These are phyloP conservation scores for Darevskia mixta DNA, from an alignment of 2,797 vertebrate genomes.

Conservation along the genomic window DNA sequence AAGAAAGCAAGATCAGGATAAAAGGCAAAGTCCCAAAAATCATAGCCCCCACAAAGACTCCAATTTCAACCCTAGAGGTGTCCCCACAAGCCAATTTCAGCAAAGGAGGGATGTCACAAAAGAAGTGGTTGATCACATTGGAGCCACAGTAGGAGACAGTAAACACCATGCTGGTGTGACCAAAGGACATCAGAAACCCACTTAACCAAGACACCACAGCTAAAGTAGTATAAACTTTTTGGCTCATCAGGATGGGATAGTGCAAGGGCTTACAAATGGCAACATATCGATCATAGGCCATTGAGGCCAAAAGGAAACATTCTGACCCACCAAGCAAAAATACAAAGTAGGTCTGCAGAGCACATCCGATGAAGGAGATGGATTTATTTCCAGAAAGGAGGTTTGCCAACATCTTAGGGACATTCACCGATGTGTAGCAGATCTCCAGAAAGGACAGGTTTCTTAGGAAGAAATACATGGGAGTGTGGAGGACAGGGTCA, in stretches of 20 bases:
- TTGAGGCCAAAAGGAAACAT: slow-evolving; percentile 35
- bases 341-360: slow-evolving; percentile 36
- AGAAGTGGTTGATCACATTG: slow-evolving; percentile 55
- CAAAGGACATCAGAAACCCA: slow-evolving; percentile 34
- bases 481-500: slow-evolving; percentile 39
- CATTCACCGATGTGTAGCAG: slow-evolving; percentile 58
- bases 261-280: slow-evolving; percentile 36
- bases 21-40: slow-evolving; percentile 37
- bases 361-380: slow-evolving; percentile 47
- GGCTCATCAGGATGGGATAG: slow-evolving; percentile 17
- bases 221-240: background rate
- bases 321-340: slow-evolving; percentile 42
- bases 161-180: slow-evolving; percentile 45
- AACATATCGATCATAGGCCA: slow-evolving; percentile 38
- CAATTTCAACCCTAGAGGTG: slow-evolving; percentile 44
- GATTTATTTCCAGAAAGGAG: slow-evolving; percentile 45
- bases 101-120: slow-evolving; percentile 61
- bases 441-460: slow-evolving; percentile 66
- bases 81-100: slow-evolving; percentile 58
- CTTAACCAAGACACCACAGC: slow-evolving; percentile 25
- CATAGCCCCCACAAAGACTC: slow-evolving; percentile 44
- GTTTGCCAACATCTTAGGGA: slow-evolving; percentile 59
- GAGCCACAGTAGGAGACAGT: slow-evolving; percentile 41
- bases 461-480: slow-evolving; percentile 72
- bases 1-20: slow-evolving; percentile 43